phyloP scores from a whole-genome alignment of 2,888 invertebrate genomes.

The Drosophila longiperda region DNA sequence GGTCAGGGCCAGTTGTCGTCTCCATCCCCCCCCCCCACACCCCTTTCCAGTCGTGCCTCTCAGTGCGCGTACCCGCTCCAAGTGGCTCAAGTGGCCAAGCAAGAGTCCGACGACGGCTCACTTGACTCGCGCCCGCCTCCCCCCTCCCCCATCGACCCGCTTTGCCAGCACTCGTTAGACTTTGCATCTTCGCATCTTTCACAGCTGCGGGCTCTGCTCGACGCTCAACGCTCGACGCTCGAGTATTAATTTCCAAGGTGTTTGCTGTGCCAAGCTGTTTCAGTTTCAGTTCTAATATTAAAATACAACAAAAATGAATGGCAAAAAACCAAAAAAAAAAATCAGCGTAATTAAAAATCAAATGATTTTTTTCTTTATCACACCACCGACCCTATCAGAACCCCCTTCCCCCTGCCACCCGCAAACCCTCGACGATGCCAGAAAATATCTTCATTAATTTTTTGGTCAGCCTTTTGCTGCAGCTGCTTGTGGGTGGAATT shows the following conservation, averaged over 20 bases:
- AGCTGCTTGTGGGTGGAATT: constrained; percentile 39
- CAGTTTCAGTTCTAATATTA: constrained; percentile 69
- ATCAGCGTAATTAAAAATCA: constrained; percentile 81
- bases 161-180: constrained; percentile 8
- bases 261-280: constrained; percentile 75
- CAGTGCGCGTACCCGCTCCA: constrained; percentile 21
- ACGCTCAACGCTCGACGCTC: constrained; percentile 28
- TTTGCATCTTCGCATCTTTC: constrained; percentile 46
- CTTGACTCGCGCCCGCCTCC: constrained; percentile 40
- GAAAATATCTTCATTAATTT: constrained; percentile 80
- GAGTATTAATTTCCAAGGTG: constrained; percentile 77
- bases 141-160: background rate
- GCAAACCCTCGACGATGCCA: constrained; percentile 47
- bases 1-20: constrained; percentile 48
- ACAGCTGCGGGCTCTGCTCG: constrained; percentile 51
- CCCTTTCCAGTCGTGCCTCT: background rate
- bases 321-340: constrained; percentile 33
- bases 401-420: constrained; percentile 4
- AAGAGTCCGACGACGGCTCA: constrained; percentile 58
- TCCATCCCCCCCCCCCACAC: background rate
- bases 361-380: constrained; percentile 66
- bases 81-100: constrained; percentile 72
- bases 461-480: constrained; percentile 65
- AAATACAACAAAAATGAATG: constrained; percentile 13
- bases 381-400: constrained; percentile 3